Evolutionary conservation across 2,888 invertebrate genomes (phyloP), one percentile per base, ranked within the genome.

Genomic region (Oxyteleia sp.): DNA sequence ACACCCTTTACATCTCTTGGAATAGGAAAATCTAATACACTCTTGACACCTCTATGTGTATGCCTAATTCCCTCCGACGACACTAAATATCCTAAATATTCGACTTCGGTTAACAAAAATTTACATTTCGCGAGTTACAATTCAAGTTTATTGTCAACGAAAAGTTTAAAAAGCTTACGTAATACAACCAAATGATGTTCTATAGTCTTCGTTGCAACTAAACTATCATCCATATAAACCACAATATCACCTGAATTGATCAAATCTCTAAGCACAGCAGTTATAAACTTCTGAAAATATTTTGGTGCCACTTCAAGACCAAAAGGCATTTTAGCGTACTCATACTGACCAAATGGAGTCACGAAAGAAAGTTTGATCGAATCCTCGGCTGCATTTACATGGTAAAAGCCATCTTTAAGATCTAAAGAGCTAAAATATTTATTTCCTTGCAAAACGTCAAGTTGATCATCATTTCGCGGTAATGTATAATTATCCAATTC

Each of bases 11-110:
- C 26, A 29, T 35, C 41, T 11, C 10, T 66, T 0, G 93, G 92
- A 13, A 15, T 53, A 16, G 88, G 87, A 69, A 90, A 89, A 11
- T 90, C 64, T 32, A 53, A 4, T 0, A 93, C 86, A 4, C 89
- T 88, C 7, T 71, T 23, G 5, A 88, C 86, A 85, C 91, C 91
- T 2, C 45, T 45, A 0, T 43, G 10, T 11, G 89, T 90, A 1
- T 91, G 91, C 35, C 83, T 49, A 0, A 92, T 82, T 0, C 90
- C 89, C 0, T 81, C 49, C 16, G 35, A 68, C 15, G 85, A 86
- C 26, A 92, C 85, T 66, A 90, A 89, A 15, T 88, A 87, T 0
- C 91, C 91, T 11, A 91, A 79, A 78, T 90, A 92, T 10, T 90
- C 86, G 4, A 92, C 83, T 20, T 53, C 72, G 2, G 71, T 63